Percentiles rank a stretch among this genome's conserved stretches.
Conservation (phyloP, 2,797 vertebrate species). For the Lateolabrax maculatus region DNA sequence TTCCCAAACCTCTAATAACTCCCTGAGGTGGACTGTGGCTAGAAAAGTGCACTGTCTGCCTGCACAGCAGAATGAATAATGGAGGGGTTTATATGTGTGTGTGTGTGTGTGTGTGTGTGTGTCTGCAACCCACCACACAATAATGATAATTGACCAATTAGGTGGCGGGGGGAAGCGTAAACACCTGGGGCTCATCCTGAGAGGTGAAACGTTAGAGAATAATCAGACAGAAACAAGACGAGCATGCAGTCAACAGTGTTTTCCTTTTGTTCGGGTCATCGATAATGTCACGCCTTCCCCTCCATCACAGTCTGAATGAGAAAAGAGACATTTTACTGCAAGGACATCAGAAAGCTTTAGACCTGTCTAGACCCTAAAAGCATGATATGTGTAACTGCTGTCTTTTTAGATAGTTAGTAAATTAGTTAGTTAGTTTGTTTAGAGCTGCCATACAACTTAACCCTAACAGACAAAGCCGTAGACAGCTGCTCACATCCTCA, state of each 20-base stretch:
- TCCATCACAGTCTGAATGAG: not conserved
- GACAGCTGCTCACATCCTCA: too few species aligned
- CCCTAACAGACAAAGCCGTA: too few species aligned
- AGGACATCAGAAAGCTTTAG: not conserved
- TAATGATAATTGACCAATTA: slow-evolving; percentile 70
- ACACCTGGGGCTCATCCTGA: slow-evolving; percentile 61
- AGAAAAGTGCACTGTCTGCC: slow-evolving; percentile 47
- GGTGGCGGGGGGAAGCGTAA: slow-evolving; percentile 7
- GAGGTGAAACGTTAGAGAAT: slow-evolving; percentile 35
- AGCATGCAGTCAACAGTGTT: not conserved
- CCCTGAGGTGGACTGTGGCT: slow-evolving; percentile 43
- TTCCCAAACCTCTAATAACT: slow-evolving; percentile 55
- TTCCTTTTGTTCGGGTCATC: slow-evolving; percentile 29
- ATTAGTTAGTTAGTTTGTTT: not conserved
- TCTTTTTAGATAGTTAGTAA: not conserved
- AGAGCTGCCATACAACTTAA: not conserved
- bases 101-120: not conserved
- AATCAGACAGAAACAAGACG: slow-evolving; percentile 16
- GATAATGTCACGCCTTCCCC: not conserved
- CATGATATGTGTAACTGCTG: not conserved
- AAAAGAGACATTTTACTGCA: not conserved
- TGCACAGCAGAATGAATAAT: slow-evolving; percentile 63
- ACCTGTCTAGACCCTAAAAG: not conserved
- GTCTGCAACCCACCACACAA: slow-evolving; percentile 28
- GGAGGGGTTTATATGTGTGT: slow-evolving; percentile 20